These are phyloP conservation scores for Forficula auricularia DNA, from an alignment of 1,140 invertebrate species.

Conservation along the genomic window DNA sequence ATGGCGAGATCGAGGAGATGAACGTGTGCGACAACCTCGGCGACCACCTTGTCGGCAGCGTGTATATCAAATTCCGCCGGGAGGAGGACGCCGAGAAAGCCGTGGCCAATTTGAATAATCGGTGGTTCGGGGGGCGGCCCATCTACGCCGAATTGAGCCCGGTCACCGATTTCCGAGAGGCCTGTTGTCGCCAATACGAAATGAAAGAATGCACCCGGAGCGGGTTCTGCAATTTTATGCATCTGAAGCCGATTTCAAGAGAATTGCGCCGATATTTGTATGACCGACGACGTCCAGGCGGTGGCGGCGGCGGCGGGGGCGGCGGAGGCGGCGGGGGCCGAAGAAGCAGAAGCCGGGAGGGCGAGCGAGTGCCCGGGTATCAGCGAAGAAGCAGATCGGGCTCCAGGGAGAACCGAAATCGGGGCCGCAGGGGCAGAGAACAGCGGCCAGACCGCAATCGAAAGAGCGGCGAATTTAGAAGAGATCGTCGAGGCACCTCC, in stretches of 20 bases:
- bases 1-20: slow-evolving; percentile 99
- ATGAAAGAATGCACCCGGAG: slow-evolving; percentile 96
- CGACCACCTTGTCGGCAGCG: slow-evolving; percentile 95
- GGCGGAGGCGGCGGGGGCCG: too few relatives aligned
- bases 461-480: too few relatives aligned
- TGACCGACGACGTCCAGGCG: slow-evolving; percentile 28
- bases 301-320: slow-evolving; percentile 8
- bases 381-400: too few relatives aligned
- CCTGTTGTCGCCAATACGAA: slow-evolving; percentile 97
- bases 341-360: too few relatives aligned
- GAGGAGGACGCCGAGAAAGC: slow-evolving; percentile 97
- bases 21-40: slow-evolving; percentile 98
- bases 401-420: too few relatives aligned
- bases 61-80: slow-evolving; percentile 92
- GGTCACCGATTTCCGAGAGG: slow-evolving; percentile 96
- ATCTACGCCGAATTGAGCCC: slow-evolving; percentile 96
- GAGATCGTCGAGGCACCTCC: too few relatives aligned
- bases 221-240: slow-evolving; percentile 99
- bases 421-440: too few relatives aligned
- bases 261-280: slow-evolving; percentile 72
- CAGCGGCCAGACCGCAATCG: too few relatives aligned
- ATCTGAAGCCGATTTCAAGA: slow-evolving; percentile 92
- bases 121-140: slow-evolving; percentile 95
- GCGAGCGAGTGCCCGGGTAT: too few relatives aligned
- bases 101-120: slow-evolving; percentile 88